Conservation (phyloP, 2,113 vertebrate genomes). For the Gavialis gangeticus region DNA sequence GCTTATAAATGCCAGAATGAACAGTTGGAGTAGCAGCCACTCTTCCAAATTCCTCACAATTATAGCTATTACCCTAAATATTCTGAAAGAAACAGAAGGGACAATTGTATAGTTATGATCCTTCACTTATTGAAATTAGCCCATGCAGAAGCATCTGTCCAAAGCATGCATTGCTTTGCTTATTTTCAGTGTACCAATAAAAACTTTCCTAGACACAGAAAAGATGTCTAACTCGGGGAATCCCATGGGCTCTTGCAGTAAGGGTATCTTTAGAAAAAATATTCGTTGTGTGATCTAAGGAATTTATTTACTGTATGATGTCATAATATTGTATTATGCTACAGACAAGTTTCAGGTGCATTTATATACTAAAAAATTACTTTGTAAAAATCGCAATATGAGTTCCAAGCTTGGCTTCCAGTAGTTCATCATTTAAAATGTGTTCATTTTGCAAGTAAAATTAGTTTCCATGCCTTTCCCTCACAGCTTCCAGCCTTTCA, state of each 20-base stretch:
- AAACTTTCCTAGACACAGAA: background rate
- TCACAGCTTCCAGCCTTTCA: background rate
- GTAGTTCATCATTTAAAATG: background rate
- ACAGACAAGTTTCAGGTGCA: background rate
- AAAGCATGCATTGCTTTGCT: background rate
- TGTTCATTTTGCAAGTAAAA: background rate
- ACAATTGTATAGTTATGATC: background rate
- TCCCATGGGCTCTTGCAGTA: background rate
- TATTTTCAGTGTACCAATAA: background rate
- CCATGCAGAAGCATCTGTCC: background rate
- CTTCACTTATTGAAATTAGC: background rate
- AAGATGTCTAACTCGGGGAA: fast-evolving
- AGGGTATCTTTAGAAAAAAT: background rate
- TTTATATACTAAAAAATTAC: background rate
- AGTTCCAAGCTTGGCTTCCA: background rate
- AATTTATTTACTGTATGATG: background rate
- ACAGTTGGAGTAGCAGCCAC: background rate
- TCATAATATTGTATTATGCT: background rate
- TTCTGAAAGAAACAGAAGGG: background rate
- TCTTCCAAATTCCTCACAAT: background rate
- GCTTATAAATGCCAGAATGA: background rate
- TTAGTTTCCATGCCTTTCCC: background rate
- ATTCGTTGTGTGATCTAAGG: background rate
- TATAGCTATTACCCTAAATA: background rate
- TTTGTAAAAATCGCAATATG: background rate